Percentiles rank a stretch among this genome's conserved stretches.
Conservation (phyloP, 2,888 invertebrate genomes). For the Brenthis hecate region DNA sequence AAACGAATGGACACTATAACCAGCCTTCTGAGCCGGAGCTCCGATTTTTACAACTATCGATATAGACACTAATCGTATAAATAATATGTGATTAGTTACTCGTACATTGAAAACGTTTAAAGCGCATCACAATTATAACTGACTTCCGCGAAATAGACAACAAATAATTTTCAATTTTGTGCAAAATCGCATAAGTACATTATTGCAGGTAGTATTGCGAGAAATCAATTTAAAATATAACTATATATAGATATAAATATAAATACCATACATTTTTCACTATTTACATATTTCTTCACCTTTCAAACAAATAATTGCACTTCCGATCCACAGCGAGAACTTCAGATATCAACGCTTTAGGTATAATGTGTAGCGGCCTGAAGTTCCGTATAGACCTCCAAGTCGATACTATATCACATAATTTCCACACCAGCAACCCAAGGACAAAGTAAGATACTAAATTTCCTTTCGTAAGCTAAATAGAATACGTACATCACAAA, state of each 20-base stretch:
- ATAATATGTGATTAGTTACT: conserved; percentile 42
- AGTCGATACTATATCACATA: conserved; percentile 36
- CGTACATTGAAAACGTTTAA: conserved; percentile 49
- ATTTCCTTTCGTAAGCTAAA: conserved; percentile 31
- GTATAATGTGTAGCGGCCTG: neutral
- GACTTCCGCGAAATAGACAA: conserved; percentile 17
- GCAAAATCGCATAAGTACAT: conserved; percentile 38
- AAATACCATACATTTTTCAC: conserved; percentile 34
- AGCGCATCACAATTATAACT: conserved; percentile 20
- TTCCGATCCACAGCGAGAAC: conserved; percentile 29
- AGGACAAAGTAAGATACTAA: conserved; percentile 39
- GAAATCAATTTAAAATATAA: conserved; percentile 26
- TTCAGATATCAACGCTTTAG: conserved; percentile 12
- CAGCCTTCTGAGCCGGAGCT: conserved; percentile 65
- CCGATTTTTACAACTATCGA: conserved; percentile 58
- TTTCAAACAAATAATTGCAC: conserved; percentile 42
- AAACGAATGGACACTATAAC: conserved; percentile 76
- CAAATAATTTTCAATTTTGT: conserved; percentile 30
- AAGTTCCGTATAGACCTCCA: conserved; percentile 1
- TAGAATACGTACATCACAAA: conserved; percentile 80
- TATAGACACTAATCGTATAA: conserved; percentile 49
- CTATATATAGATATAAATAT: conserved; percentile 23
- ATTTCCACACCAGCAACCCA: conserved; percentile 31
- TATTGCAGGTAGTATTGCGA: conserved; percentile 33
- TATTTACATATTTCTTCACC: conserved; percentile 37